Percentiles rank a stretch among this genome's conserved stretches.
These are phyloP conservation scores for Myotis daubentonii DNA, from an alignment of 2,797 vertebrate species.

Conservation along the genomic window DNA sequence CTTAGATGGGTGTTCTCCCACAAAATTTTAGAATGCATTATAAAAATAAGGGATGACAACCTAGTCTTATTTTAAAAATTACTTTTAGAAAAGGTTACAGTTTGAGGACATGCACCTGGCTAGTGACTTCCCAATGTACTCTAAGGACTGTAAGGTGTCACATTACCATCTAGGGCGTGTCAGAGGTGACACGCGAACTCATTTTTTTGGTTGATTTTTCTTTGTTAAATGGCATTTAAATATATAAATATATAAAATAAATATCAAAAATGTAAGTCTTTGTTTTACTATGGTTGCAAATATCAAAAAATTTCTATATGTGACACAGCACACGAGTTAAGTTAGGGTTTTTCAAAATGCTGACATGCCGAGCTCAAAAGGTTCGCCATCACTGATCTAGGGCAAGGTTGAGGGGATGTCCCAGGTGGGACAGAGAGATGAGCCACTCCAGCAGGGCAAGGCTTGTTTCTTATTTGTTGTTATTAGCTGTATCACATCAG, in stretches of 20 bases:
- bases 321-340: no score
- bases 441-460: background rate
- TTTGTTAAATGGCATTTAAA: no score
- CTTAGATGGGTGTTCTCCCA: background rate
- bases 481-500: background rate
- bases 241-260: no score
- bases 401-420: background rate
- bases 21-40: background rate
- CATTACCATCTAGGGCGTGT: background rate
- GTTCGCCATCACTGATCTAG: background rate
- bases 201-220: no score
- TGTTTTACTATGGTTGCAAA: no score
- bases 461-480: background rate
- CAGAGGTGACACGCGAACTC: no score
- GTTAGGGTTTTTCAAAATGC: no score
- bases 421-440: background rate
- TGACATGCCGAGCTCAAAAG: no score
- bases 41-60: background rate
- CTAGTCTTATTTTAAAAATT: background rate
- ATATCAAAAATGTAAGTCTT: no score
- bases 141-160: background rate
- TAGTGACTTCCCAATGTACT: background rate
- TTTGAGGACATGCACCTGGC: background rate
- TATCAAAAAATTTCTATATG: no score
- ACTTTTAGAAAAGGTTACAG: constrained; percentile 4